Evolutionary conservation across 2,797 vertebrate genomes (phyloP), one percentile per base, ranked within the genome.

Genomic region (Cetoscarus ocellatus): DNA sequence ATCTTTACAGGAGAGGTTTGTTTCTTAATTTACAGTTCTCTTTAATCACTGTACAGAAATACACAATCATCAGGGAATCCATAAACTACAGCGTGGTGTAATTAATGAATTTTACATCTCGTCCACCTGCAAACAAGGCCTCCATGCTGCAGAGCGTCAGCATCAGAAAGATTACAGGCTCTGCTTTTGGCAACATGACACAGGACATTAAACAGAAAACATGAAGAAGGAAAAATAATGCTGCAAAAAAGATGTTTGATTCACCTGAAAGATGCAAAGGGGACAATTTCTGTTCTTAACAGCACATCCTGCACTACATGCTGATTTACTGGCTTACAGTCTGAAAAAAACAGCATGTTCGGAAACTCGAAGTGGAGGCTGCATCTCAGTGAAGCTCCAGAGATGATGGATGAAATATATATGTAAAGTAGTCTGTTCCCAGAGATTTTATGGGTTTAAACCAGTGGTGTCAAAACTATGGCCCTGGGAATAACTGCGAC

Each of bases 111-210:
- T 43, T 13, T 17, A 18, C 10, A 40, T 53, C 35, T 35, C n/a
- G 34, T 48, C 17, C 7, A 52, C 39, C 17, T 55, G 63, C 49
- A 65, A 70, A 79, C 65, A 69, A 86, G 64, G 55, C 70, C 19
- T 59, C 58, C 18, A 15, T 59, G 65, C 43, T 62, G 64, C 18
- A 53, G 47, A 39, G 54, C 34, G 43, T 36, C 59, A 15, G 40
- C 50, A 48, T 36, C 61, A 71, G 27, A 72, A 66, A 57, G n/a
- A 13, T 54, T 35, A 49, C 42, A 49, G 15, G 36, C 9, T 66
- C 59, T 56, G 60, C 50, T 68, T 84, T 87, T 80, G 85, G 83
- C 84, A 85, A 82, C 65, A 61, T 49, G 58, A 82, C 27, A 60
- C 60, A 68, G 18, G 39, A 70, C 34, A 12, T 8, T 17, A 27